Evolutionary conservation across 2,113 vertebrate genomes (phyloP).

Genomic region (Vulpes lagopus): DNA sequence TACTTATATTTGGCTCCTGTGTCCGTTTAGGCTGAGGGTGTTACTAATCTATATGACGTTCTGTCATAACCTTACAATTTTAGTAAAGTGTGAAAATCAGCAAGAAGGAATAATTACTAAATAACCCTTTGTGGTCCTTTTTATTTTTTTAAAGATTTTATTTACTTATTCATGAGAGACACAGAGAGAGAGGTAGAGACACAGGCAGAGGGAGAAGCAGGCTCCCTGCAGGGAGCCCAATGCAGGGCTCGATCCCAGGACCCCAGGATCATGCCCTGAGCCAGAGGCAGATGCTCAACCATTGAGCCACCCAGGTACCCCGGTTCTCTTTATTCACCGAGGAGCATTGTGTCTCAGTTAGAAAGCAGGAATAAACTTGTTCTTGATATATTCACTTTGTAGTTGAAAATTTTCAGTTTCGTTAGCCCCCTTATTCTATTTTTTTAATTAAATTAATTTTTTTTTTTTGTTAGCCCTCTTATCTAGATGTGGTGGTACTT

Average conservation of each 20-base stretch:
- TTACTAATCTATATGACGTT: not conserved
- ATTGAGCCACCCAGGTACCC: no score
- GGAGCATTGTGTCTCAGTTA: not conserved
- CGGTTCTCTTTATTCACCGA: not conserved
- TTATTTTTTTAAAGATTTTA: not conserved
- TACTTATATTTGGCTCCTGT: not conserved
- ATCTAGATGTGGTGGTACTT: not conserved
- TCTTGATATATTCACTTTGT: not conserved
- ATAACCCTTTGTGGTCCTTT: not conserved
- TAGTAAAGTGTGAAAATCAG: conserved; percentile 36
- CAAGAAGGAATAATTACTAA: not conserved
- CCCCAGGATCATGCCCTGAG: no score
- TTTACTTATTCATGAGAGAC: no score
- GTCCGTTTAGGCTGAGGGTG: not conserved
- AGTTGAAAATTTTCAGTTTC: not conserved
- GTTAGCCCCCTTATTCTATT: not conserved
- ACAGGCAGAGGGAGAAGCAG: no score
- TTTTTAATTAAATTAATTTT: no score
- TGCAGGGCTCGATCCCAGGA: no score
- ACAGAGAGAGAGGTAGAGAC: no score
- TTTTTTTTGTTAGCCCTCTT: not conserved
- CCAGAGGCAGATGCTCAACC: no score
- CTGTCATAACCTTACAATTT: conserved; percentile 15
- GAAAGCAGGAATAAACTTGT: not conserved
- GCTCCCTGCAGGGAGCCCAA: no score